A percentile compares a stretch with the other conserved stretches of the same genome.
These are phyloP conservation scores for Ferdinandea cuprea DNA, from an alignment of 2,888 invertebrate genomes.

Conservation along the genomic window DNA sequence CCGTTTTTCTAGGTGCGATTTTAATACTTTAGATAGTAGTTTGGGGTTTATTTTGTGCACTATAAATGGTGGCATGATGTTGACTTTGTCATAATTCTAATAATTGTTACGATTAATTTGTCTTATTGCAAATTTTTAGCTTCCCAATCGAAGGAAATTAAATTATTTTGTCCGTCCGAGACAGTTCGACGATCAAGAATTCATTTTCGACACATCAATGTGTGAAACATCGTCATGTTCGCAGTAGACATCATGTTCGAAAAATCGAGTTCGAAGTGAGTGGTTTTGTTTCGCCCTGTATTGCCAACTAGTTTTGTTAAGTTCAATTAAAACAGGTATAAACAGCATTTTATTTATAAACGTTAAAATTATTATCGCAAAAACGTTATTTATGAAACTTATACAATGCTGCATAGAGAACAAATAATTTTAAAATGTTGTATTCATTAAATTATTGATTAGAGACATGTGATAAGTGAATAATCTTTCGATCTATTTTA, in stretches of 20 bases:
- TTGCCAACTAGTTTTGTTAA: not conserved
- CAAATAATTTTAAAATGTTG: no score
- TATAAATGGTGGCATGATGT: conserved; percentile 38
- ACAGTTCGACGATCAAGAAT: conserved; percentile 69
- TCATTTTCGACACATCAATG: conserved; percentile 70
- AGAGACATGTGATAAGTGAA: no score
- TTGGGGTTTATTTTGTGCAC: conserved; percentile 31
- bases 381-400: no score
- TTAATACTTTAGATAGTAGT: conserved; percentile 15
- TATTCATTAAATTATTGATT: no score
- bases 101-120: conserved; percentile 46
- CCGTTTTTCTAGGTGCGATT: conserved; percentile 41
- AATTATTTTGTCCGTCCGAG: conserved; percentile 71
- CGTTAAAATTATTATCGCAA: no score
- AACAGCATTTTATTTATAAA: no score
- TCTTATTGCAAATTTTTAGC: conserved; percentile 55
- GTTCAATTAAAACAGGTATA: not conserved
- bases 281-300: conserved; percentile 8
- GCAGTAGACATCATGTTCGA: conserved; percentile 59
- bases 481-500: no score
- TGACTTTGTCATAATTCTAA: conserved; percentile 30
- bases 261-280: conserved; percentile 31
- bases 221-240: conserved; percentile 62
- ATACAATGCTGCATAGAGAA: no score
- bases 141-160: conserved; percentile 49